These are phyloP conservation scores for Paramormyrops hopkinsi DNA, from an alignment of 2,797 vertebrate species.

Conservation along the genomic window DNA sequence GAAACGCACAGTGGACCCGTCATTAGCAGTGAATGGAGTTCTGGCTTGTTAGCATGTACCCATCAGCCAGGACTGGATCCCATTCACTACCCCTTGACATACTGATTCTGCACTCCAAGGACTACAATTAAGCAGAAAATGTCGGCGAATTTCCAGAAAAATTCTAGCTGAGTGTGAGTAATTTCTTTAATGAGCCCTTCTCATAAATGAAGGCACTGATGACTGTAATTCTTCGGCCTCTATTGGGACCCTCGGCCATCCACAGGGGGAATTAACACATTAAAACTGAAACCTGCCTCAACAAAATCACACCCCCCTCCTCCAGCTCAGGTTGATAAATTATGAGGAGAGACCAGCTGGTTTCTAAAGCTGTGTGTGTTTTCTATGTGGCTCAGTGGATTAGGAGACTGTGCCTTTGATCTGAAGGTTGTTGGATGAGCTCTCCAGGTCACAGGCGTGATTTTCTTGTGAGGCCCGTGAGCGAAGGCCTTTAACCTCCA, in stretches of 20 bases:
- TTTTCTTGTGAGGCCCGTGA: not conserved
- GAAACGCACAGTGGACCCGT: not conserved
- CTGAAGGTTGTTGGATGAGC: not conserved
- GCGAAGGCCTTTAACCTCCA: not conserved
- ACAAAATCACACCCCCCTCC: not conserved
- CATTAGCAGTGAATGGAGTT: not conserved
- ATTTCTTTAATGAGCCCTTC: not conserved
- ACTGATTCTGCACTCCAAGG: not conserved
- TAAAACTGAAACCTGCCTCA: not conserved
- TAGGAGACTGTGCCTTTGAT: not conserved
- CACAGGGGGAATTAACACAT: not conserved
- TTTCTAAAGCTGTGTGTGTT: not conserved
- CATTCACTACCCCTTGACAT: not conserved
- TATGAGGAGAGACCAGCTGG: not conserved
- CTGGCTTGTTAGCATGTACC: not conserved
- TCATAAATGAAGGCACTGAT: not conserved
- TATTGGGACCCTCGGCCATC: not conserved
- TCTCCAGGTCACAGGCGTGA: not conserved
- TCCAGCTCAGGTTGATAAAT: conserved; percentile 12
- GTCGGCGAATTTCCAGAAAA: not conserved
- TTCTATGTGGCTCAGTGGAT: not conserved
- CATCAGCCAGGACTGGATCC: not conserved
- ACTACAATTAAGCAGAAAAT: not conserved
- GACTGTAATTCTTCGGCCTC: not conserved
- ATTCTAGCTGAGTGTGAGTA: not conserved